A percentile compares a stretch with the other conserved stretches of the same genome.
These are phyloP conservation scores for Onychomys arenicola DNA, from an alignment of 2,797 vertebrate genomes.

Conservation along the genomic window DNA sequence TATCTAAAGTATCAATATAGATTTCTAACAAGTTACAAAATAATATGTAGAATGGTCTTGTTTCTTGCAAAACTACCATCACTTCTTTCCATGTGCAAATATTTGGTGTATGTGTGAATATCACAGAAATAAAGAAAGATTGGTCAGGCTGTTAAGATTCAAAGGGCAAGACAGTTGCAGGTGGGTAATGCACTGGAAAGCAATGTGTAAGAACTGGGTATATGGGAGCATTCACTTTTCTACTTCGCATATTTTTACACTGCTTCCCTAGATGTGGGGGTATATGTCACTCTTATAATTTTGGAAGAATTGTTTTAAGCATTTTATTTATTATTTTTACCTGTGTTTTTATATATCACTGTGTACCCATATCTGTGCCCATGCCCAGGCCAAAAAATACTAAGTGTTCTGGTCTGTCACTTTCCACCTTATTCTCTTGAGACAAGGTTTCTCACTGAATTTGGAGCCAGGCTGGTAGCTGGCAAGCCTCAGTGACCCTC, in stretches of 20 bases:
- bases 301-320: slow-evolving; percentile 11
- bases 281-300: not conserved
- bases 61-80: not conserved
- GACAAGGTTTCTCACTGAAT: not conserved
- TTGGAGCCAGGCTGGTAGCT: not conserved
- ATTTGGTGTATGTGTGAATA: not conserved
- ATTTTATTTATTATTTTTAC: not conserved
- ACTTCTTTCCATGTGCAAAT: not conserved
- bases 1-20: not conserved
- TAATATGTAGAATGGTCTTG: not conserved
- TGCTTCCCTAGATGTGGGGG: not conserved
- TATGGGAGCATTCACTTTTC: not conserved
- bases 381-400: not conserved
- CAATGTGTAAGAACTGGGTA: not conserved
- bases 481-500: not conserved
- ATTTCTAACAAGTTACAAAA: slow-evolving; percentile 7
- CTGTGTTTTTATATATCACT: not conserved
- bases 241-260: not conserved
- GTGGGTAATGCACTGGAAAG: not conserved
- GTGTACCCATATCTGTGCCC: not conserved
- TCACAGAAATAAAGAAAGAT: not conserved
- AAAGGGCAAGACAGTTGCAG: not conserved
- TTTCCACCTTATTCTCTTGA: not conserved
- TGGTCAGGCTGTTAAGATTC: not conserved
- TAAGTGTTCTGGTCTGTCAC: not conserved